phyloP scores from a whole-genome alignment of 2,113 vertebrate species.

The Butorides virescens region DNA sequence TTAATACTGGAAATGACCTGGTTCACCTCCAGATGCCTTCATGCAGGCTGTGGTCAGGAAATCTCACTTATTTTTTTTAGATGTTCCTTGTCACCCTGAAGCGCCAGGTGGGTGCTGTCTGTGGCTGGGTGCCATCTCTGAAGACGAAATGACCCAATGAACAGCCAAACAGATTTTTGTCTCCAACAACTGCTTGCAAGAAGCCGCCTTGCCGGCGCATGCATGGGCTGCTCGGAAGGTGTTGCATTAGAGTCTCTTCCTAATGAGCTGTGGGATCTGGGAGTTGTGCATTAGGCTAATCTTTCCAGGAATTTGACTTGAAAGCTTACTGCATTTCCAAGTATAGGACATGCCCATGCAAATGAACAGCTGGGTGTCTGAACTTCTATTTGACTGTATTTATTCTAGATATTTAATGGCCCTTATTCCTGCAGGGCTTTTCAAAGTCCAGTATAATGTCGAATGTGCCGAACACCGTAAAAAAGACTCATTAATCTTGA shows the following conservation, averaged over 20 bases:
- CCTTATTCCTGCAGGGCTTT: background rate
- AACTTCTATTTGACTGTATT: slow-evolving; percentile 9
- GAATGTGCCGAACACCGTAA: background rate
- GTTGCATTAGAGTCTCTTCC: background rate
- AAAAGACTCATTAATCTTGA: background rate
- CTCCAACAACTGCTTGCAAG: background rate
- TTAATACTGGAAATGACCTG: background rate
- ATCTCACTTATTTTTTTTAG: background rate
- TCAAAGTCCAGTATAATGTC: background rate
- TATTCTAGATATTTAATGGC: background rate
- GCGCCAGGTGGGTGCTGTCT: background rate
- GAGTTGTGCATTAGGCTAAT: background rate
- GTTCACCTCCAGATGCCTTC: background rate
- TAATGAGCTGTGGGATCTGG: background rate
- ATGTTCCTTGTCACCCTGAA: background rate
- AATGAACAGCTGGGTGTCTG: background rate
- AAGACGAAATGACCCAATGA: background rate
- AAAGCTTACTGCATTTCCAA: slow-evolving; percentile 6
- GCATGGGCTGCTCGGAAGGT: background rate
- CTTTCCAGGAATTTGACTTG: slow-evolving; percentile 47
- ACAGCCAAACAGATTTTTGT: background rate
- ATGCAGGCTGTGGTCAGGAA: background rate
- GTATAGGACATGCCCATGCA: background rate
- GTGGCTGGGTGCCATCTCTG: background rate
- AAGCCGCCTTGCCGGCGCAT: fast-evolving